Percentiles rank a stretch among this genome's conserved stretches.
These are phyloP conservation scores for Watsonalla binaria DNA, from an alignment of 2,888 invertebrate genomes.

Conservation along the genomic window DNA sequence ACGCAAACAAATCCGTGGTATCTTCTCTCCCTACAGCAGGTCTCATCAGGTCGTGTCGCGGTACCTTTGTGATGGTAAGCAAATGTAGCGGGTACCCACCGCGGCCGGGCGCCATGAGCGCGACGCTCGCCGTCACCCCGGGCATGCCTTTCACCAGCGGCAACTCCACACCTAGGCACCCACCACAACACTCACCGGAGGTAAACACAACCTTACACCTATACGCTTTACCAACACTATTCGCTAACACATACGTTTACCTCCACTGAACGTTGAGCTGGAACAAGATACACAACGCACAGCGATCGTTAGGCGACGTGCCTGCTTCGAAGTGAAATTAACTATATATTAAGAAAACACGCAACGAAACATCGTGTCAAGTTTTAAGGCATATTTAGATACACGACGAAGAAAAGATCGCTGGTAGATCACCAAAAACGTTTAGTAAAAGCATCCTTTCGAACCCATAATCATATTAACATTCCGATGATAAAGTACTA, in stretches of 20 bases:
- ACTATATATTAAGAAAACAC: background rate
- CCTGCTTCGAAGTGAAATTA: background rate
- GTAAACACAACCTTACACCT: background rate
- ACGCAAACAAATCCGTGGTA: too few relatives aligned
- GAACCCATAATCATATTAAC: too few relatives aligned
- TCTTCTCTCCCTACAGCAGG: too few relatives aligned
- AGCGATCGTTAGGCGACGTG: background rate
- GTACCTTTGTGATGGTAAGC: slow-evolving; percentile 7
- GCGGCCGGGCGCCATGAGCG: slow-evolving; percentile 84
- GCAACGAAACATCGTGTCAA: too few relatives aligned
- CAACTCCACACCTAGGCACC: slow-evolving; percentile 48
- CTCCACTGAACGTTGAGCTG: background rate
- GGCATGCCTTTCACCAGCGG: slow-evolving; percentile 73
- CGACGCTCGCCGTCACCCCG: slow-evolving; percentile 71
- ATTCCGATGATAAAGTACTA: too few relatives aligned
- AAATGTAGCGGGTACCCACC: slow-evolving; percentile 80
- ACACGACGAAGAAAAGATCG: too few relatives aligned
- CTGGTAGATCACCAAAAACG: too few relatives aligned
- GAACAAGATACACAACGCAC: background rate
- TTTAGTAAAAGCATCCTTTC: too few relatives aligned
- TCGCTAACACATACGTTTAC: background rate
- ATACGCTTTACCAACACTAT: background rate
- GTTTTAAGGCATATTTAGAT: too few relatives aligned
- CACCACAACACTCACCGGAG: slow-evolving; percentile 8
- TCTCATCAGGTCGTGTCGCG: too few relatives aligned